A percentile compares a stretch with the other conserved stretches of the same genome.
Evolutionary conservation across 2,888 invertebrate genomes (phyloP).

Genomic region (Metopia argyrocephala): DNA sequence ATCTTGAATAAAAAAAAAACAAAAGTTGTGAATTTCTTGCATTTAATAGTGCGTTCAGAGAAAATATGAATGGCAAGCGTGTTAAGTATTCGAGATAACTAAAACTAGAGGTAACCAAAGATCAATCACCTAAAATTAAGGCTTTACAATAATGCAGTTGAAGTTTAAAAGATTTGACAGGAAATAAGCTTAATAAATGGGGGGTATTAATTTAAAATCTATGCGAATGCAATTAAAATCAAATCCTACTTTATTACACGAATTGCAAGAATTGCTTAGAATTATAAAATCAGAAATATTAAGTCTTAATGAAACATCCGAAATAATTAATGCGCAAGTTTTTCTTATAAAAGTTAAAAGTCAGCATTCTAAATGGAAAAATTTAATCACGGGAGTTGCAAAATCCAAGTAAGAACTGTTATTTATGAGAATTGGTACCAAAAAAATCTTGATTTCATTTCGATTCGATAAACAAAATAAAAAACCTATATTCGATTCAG

Average conservation of each 20-base stretch:
- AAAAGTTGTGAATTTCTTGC: background rate
- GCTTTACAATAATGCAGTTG: slow-evolving; percentile 46
- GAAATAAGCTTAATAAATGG: slow-evolving; percentile 70
- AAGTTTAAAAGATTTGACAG: slow-evolving; percentile 65
- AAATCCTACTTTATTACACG: background rate
- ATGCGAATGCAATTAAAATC: background rate
- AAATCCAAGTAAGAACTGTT: too few species aligned
- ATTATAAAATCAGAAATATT: too few species aligned
- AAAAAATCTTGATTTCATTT: too few species aligned
- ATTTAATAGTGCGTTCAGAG: too few species aligned
- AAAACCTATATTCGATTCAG: too few species aligned
- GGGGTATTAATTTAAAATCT: slow-evolving; percentile 36
- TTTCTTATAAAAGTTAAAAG: background rate
- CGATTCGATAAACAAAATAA: too few species aligned
- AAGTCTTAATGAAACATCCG: too few species aligned
- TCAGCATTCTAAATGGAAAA: too few species aligned
- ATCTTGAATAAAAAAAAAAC: background rate
- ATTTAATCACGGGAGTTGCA: too few species aligned
- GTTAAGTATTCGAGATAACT: background rate
- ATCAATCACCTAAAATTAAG: slow-evolving; percentile 48
- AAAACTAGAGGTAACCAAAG: slow-evolving; percentile 4
- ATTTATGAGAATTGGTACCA: too few species aligned
- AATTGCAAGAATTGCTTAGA: too few species aligned
- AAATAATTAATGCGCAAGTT: too few species aligned
- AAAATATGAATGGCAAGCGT: slow-evolving; percentile 21